Evolutionary conservation across 1,140 invertebrate species (phyloP).

Genomic region (Drosophila melanica): DNA sequence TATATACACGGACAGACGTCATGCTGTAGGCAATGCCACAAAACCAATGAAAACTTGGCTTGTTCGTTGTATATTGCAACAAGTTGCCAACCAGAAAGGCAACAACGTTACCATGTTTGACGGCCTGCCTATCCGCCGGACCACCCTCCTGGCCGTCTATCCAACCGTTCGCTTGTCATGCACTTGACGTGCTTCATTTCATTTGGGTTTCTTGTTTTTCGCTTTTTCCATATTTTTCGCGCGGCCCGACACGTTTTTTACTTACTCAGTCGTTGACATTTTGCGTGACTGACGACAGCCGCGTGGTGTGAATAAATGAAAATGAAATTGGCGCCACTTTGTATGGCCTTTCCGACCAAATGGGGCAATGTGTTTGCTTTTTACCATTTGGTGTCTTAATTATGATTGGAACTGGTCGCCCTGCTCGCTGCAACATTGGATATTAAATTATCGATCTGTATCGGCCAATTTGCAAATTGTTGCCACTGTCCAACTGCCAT

Average conservation of each 20-base stretch:
- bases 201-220: slow-evolving; percentile 72
- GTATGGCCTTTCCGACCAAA: slow-evolving; percentile 29
- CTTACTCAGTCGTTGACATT: slow-evolving; percentile 81
- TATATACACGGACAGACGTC: slow-evolving; percentile 13
- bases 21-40: slow-evolving; percentile 60
- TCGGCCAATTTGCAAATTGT: slow-evolving; percentile 48
- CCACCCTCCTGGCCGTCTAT: neutral
- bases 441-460: slow-evolving; percentile 62
- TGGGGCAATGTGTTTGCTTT: slow-evolving; percentile 69
- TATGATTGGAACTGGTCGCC: slow-evolving; percentile 63
- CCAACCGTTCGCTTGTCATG: slow-evolving; percentile 31
- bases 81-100: slow-evolving; percentile 63
- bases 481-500: slow-evolving; percentile 25
- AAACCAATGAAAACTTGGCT: slow-evolving; percentile 56
- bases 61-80: slow-evolving; percentile 67
- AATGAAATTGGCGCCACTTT: slow-evolving; percentile 73
- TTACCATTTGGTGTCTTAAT: slow-evolving; percentile 73
- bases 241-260: slow-evolving; percentile 75
- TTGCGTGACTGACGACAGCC: slow-evolving; percentile 81
- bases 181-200: slow-evolving; percentile 81
- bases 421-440: slow-evolving; percentile 35
- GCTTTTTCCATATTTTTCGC: slow-evolving; percentile 68
- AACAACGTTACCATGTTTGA: slow-evolving; percentile 28
- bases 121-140: slow-evolving; percentile 7
- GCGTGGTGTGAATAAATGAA: slow-evolving; percentile 82